Conservation (phyloP, 2,797 vertebrate species). For the Decapterus maruadsi region DNA sequence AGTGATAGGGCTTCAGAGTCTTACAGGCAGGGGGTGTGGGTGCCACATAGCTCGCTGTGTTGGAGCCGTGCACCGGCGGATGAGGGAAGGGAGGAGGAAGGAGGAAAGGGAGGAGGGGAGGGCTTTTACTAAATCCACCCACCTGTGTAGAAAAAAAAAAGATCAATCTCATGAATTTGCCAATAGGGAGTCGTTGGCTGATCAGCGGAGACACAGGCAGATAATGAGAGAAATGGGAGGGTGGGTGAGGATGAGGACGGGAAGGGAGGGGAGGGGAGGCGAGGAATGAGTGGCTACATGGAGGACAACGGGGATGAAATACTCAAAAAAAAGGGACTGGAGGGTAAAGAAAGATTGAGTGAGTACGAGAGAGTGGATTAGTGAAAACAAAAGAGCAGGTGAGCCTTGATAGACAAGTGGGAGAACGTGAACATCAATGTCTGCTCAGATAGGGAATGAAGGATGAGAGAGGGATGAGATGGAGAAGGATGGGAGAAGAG, state of each 20-base stretch:
- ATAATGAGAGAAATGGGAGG: slow-evolving; percentile 64
- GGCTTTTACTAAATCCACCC: slow-evolving; percentile 68
- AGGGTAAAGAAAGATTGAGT: slow-evolving; percentile 28
- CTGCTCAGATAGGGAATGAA: slow-evolving; percentile 34
- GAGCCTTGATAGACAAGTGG: slow-evolving; percentile 59
- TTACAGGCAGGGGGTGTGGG: slow-evolving; percentile 65
- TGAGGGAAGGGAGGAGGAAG: neutral
- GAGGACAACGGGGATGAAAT: slow-evolving; percentile 31
- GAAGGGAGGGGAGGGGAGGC: too few relatives aligned
- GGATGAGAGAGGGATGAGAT: neutral
- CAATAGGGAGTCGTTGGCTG: slow-evolving; percentile 71
- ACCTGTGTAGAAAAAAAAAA: slow-evolving; percentile 57
- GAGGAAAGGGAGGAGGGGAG: neutral
- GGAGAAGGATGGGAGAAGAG: neutral
- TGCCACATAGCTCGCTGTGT: slow-evolving; percentile 51
- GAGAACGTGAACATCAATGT: slow-evolving; percentile 49
- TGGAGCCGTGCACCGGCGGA: slow-evolving; percentile 27
- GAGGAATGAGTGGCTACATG: neutral
- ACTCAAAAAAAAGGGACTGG: slow-evolving; percentile 42
- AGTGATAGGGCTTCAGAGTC: slow-evolving; percentile 76
- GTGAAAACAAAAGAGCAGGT: slow-evolving; percentile 71
- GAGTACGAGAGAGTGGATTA: slow-evolving; percentile 50
- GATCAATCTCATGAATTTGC: slow-evolving; percentile 79
- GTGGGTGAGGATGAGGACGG: neutral
- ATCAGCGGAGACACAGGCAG: slow-evolving; percentile 65